Percentiles rank a stretch among this genome's conserved stretches.
These are phyloP conservation scores for Sphenopsis melanotis DNA, from an alignment of 2,797 vertebrate species.

Conservation along the genomic window DNA sequence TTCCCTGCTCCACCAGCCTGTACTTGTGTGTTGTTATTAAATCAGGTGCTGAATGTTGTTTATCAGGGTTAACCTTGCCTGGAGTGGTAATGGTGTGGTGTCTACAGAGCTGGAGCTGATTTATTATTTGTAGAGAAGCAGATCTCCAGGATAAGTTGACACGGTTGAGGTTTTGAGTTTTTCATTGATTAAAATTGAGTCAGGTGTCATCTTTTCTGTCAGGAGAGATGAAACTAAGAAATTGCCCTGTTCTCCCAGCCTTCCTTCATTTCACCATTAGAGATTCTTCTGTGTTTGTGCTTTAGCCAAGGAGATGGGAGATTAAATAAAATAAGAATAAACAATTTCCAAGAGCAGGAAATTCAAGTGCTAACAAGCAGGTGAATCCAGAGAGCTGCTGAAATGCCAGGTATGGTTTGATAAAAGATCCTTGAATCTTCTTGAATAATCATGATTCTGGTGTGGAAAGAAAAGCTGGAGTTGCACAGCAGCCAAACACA, in stretches of 20 bases:
- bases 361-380: neutral
- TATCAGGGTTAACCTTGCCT: neutral
- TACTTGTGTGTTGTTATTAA: neutral
- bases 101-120: neutral
- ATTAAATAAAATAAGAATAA: neutral
- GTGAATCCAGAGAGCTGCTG: neutral
- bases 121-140: neutral
- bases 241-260: neutral
- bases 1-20: neutral
- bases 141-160: neutral
- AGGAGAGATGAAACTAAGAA: neutral
- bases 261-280: neutral
- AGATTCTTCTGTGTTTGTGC: neutral
- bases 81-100: neutral
- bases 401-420: neutral
- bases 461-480: neutral
- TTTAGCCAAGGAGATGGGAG: neutral
- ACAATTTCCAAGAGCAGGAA: neutral
- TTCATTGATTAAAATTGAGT: neutral
- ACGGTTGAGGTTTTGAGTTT: neutral
- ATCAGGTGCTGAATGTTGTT: neutral
- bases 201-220: neutral
- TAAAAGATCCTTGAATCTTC: neutral
- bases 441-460: neutral
- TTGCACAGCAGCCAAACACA: neutral